Percentiles rank a stretch among this genome's conserved stretches.
These are phyloP conservation scores for Platysternon megacephalum DNA, from an alignment of 2,113 vertebrate genomes.

Conservation along the genomic window DNA sequence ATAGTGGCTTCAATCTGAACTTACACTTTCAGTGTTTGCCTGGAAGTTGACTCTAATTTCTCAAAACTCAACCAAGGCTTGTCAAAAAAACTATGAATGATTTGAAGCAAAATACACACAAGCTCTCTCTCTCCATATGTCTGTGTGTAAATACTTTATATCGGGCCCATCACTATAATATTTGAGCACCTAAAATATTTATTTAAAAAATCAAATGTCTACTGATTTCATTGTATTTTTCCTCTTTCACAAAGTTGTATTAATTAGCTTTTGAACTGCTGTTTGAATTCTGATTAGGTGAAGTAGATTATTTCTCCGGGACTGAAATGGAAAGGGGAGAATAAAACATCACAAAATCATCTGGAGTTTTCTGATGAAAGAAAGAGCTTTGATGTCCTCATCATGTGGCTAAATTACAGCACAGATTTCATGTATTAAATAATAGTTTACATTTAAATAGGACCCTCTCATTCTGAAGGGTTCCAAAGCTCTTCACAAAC, in stretches of 20 bases:
- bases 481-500: neutral
- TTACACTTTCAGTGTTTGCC: neutral
- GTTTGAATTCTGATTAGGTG: neutral
- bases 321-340: neutral
- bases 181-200: neutral
- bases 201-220: neutral
- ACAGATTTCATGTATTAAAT: neutral
- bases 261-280: neutral
- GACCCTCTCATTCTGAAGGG: neutral
- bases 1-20: neutral
- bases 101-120: neutral
- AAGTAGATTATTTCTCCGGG: neutral
- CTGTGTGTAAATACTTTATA: neutral
- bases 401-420: neutral
- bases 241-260: neutral
- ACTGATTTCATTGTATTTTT: neutral
- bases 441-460: neutral
- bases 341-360: neutral
- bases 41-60: neutral
- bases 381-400: fast-evolving
- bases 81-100: neutral
- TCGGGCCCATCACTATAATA: neutral
- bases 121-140: neutral
- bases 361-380: neutral
- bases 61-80: neutral